Evolutionary conservation across 2,888 invertebrate genomes (phyloP).

Genomic region (Nezara viridula): DNA sequence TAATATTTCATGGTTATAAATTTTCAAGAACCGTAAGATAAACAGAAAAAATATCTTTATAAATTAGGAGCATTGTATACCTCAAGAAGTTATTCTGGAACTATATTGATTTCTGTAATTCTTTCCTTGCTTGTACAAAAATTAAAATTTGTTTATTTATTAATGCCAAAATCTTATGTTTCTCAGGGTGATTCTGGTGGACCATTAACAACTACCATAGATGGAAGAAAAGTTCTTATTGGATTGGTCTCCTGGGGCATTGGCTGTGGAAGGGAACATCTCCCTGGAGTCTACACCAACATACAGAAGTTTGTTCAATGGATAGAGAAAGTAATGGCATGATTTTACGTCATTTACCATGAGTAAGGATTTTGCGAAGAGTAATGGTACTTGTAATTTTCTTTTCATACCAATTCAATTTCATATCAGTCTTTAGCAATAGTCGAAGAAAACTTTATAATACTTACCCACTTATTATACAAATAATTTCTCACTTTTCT

Average conservation of each 20-base stretch:
- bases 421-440: background rate
- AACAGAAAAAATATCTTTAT: too few species aligned
- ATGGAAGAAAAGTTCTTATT: conserved; percentile 88
- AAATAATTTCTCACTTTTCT: background rate
- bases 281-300: conserved; percentile 93
- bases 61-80: too few species aligned
- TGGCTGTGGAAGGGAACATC: conserved; percentile 89
- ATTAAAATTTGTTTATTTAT: background rate
- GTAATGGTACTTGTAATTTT: background rate
- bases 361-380: conserved; percentile 54
- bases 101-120: too few species aligned
- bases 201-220: conserved; percentile 87
- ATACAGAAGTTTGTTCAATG: conserved; percentile 93
- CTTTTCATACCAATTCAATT: background rate
- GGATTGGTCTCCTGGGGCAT: conserved; percentile 94
- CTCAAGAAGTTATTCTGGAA: too few species aligned
- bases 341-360: background rate
- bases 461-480: background rate
- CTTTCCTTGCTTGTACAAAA: background rate
- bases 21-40: too few species aligned
- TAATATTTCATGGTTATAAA: too few species aligned
- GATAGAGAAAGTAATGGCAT: conserved; percentile 85
- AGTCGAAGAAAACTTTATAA: background rate
- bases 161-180: background rate
- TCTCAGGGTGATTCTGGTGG: conserved; percentile 81